Evolutionary conservation across 2,888 invertebrate genomes (phyloP).

Genomic region (Phyto melanocephala): DNA sequence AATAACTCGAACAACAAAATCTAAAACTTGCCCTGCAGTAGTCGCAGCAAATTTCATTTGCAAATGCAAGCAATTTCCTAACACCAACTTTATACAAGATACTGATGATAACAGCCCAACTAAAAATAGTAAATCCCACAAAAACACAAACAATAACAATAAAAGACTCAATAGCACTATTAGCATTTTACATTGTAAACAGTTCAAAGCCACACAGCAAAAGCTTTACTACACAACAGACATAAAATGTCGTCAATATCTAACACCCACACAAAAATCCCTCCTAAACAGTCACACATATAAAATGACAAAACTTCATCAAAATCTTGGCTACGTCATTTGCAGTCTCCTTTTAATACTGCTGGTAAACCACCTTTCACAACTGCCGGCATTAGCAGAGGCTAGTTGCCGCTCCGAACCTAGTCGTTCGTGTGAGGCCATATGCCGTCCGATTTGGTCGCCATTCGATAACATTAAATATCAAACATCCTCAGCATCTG

Average conservation of each 20-base stretch:
- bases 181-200: slow-evolving; percentile 18
- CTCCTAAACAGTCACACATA: not conserved
- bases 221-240: no score
- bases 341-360: not conserved
- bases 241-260: no score
- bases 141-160: not conserved
- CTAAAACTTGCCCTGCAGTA: not conserved
- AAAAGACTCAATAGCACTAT: slow-evolving; percentile 20
- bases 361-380: not conserved
- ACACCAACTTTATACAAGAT: not conserved
- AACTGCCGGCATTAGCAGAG: not conserved
- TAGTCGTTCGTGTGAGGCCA: slow-evolving; percentile 73
- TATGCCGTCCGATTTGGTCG: slow-evolving; percentile 67
- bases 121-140: not conserved
- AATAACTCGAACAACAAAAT: not conserved
- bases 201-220: not conserved
- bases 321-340: not conserved
- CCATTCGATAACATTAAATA: slow-evolving; percentile 17
- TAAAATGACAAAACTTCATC: not conserved
- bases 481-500: slow-evolving; percentile 6
- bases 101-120: not conserved
- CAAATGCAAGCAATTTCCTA: not conserved
- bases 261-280: not conserved
- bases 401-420: slow-evolving; percentile 71
- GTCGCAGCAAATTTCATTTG: not conserved